Evolutionary conservation across 2,888 invertebrate genomes (phyloP).

Genomic region (Amiota minor): DNA sequence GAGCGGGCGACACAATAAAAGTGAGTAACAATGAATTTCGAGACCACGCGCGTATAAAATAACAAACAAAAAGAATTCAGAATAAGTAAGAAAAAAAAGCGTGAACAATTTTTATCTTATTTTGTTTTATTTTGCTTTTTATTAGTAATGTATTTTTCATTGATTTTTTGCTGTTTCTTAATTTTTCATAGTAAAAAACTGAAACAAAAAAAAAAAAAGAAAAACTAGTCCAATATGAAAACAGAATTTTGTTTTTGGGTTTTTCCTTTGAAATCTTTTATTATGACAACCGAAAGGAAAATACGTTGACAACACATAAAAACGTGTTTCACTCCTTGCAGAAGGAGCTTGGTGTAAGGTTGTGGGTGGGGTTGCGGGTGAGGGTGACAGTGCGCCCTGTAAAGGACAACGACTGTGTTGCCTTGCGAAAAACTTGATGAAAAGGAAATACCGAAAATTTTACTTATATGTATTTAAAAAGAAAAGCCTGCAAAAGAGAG

Average conservation of each 20-base stretch:
- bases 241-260: not conserved
- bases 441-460: conserved; percentile 3
- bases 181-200: not conserved
- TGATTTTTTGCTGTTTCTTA: conserved; percentile 2
- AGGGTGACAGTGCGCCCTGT: conserved; percentile 21
- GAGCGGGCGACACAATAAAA: too few relatives aligned
- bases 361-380: too few relatives aligned
- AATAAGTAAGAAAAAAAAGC: conserved; percentile 38
- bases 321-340: conserved; percentile 42
- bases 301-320: conserved; percentile 43
- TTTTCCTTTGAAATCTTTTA: conserved; percentile 37
- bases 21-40: too few relatives aligned
- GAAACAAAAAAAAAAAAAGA: too few relatives aligned
- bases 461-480: conserved; percentile 32
- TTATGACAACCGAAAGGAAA: conserved; percentile 49
- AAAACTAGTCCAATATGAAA: conserved; percentile 24
- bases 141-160: not conserved
- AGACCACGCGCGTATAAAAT: too few relatives aligned
- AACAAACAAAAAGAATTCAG: too few relatives aligned
- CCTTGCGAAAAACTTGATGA: conserved; percentile 43
- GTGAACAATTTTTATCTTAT: conserved; percentile 13
- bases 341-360: conserved; percentile 56
- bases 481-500: conserved; percentile 27
- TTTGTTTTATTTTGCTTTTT: conserved; percentile 13
- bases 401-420: conserved; percentile 64